phyloP scores from a whole-genome alignment of 2,113 vertebrate species.

The Trochalopteron elliotii region DNA sequence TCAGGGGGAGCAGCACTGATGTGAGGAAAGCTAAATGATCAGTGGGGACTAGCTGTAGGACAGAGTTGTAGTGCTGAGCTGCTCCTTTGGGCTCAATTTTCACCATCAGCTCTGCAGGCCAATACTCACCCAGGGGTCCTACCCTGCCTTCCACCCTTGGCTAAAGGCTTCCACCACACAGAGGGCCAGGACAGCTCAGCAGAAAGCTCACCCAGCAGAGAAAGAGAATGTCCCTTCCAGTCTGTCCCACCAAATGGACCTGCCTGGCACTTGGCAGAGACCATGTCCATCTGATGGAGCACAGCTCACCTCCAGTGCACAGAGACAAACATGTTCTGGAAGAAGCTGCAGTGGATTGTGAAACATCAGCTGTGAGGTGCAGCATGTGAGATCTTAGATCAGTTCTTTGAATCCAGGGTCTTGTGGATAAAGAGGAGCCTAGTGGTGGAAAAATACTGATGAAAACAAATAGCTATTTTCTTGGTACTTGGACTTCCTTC shows the following conservation, averaged over 20 bases:
- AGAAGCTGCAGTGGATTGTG: neutral
- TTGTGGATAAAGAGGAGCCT: neutral
- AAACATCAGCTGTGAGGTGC: neutral
- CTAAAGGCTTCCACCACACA: neutral
- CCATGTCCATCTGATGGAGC: neutral
- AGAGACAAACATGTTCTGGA: neutral
- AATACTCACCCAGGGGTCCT: neutral
- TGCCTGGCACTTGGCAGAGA: accelerated
- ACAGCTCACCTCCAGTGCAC: neutral
- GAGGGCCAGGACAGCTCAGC: neutral
- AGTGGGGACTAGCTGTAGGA: neutral
- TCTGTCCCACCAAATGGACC: neutral
- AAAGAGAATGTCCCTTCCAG: neutral
- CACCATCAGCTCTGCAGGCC: neutral
- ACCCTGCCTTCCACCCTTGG: neutral
- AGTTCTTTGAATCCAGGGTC: neutral
- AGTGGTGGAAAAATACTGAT: neutral
- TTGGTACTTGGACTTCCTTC: neutral
- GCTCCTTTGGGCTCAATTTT: neutral
- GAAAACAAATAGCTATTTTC: neutral
- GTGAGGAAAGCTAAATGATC: neutral
- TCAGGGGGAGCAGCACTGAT: neutral
- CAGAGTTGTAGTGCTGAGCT: neutral
- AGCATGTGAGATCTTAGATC: neutral
- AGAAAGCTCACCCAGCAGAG: neutral